phyloP scores from a whole-genome alignment of 2,113 vertebrate species.

The Coregonus clupeaformis region DNA sequence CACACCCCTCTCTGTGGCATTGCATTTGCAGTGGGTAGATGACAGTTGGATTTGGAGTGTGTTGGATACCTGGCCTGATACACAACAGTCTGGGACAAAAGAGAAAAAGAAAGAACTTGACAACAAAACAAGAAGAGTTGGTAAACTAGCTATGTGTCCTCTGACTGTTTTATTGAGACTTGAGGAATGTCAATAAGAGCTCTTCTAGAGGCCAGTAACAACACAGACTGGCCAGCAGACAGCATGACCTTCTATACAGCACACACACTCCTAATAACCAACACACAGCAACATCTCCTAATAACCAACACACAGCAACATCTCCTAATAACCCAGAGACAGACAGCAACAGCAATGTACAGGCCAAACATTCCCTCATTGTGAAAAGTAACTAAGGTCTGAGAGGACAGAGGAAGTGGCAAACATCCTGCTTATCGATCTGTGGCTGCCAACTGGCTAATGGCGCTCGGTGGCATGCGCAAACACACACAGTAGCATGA shows the following conservation, averaged over 20 bases:
- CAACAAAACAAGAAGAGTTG: conserved; percentile 59
- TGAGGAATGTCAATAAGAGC: conserved; percentile 70
- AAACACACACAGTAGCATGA: conserved; percentile 19
- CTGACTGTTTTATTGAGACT: conserved; percentile 69
- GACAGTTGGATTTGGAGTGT: too few species aligned
- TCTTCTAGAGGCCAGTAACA: conserved; percentile 56
- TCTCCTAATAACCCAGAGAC: conserved; percentile 65
- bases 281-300: conserved; percentile 64
- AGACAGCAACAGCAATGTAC: conserved; percentile 43
- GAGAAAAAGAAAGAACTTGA: conserved; percentile 33
- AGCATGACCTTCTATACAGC: conserved; percentile 68
- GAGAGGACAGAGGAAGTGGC: conserved; percentile 51
- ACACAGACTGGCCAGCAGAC: conserved; percentile 46
- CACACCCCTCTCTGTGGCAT: not conserved
- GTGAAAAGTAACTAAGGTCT: conserved; percentile 53
- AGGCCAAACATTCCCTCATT: conserved; percentile 52
- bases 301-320: conserved; percentile 65
- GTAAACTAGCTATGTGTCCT: conserved; percentile 59
- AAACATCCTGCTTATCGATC: conserved; percentile 67
- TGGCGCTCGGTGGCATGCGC: not conserved
- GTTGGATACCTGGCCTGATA: not conserved
- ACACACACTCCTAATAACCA: conserved; percentile 68
- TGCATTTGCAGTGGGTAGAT: too few species aligned
- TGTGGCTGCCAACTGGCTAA: conserved; percentile 10
- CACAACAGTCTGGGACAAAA: conserved; percentile 46